A percentile compares a stretch with the other conserved stretches of the same genome.
Evolutionary conservation across 2,113 vertebrate species (phyloP).

Genomic region (Oreotrochilus melanogaster): DNA sequence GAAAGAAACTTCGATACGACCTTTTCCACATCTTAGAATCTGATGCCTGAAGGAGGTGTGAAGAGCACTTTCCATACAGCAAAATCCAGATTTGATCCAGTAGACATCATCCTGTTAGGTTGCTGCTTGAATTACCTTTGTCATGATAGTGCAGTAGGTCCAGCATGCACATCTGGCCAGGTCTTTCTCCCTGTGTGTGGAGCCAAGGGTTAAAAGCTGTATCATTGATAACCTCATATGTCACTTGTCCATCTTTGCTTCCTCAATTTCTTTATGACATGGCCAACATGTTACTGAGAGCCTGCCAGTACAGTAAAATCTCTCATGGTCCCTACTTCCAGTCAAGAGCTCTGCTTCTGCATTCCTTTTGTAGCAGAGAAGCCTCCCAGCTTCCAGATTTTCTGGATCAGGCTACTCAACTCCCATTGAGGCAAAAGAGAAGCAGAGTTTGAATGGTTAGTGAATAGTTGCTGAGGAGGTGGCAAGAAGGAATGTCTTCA

Average conservation of each 20-base stretch:
- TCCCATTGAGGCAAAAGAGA: not conserved
- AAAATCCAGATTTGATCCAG: fast-evolving
- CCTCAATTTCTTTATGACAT: not conserved
- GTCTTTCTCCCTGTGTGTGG: not conserved
- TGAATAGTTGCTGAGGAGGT: not conserved
- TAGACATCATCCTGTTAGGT: not conserved
- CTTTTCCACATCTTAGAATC: not conserved
- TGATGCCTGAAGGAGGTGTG: not conserved
- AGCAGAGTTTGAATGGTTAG: not conserved
- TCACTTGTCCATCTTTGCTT: not conserved
- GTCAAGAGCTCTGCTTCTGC: not conserved
- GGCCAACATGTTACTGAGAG: not conserved
- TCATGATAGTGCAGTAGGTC: not conserved
- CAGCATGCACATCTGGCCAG: fast-evolving
- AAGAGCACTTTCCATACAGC: fast-evolving
- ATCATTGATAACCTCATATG: not conserved
- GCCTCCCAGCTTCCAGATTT: not conserved
- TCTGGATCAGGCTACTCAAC: not conserved
- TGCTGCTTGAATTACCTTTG: not conserved
- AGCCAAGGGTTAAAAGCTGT: not conserved
- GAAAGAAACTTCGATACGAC: not conserved
- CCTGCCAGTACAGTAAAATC: not conserved
- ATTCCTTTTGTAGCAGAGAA: not conserved
- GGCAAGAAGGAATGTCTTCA: not conserved
- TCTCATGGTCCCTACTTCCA: not conserved